Conservation (phyloP, 2,888 invertebrate species). For the Criorhina ranunculi region DNA sequence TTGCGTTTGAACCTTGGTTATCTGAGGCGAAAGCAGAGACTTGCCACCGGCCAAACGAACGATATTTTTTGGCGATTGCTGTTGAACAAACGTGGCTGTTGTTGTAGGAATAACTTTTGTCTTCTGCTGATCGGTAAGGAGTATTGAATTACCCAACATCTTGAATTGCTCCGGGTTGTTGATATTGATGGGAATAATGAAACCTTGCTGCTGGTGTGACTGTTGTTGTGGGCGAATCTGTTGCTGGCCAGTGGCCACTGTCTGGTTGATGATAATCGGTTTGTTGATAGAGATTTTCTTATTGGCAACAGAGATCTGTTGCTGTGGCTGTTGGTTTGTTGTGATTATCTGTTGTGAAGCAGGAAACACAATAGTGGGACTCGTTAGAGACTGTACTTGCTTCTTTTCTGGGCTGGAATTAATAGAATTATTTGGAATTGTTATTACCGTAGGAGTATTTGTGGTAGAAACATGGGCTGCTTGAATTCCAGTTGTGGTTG, state of each 20-base stretch:
- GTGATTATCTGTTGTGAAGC: conserved; percentile 70
- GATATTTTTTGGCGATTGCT: conserved; percentile 78
- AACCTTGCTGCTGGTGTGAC: conserved; percentile 78
- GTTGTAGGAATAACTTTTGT: conserved; percentile 44
- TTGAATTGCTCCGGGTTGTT: conserved; percentile 77
- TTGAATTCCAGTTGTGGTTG: conserved; percentile 83
- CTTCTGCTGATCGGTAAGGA: conserved; percentile 70
- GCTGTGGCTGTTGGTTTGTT: conserved; percentile 53
- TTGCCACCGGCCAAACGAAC: conserved; percentile 78
- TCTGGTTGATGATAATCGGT: conserved; percentile 81
- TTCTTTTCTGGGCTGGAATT: conserved; percentile 63
- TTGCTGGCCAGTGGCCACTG: conserved; percentile 66
- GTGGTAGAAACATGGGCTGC: conserved; percentile 83
- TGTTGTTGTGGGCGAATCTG: conserved; percentile 75
- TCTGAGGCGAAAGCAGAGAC: conserved; percentile 65
- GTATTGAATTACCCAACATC: conserved; percentile 69
- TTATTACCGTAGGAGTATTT: conserved; percentile 73
- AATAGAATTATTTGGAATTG: conserved; percentile 53
- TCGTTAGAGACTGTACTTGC: conserved; percentile 60
- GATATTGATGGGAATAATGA: conserved; percentile 80
- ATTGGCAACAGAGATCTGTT: conserved; percentile 54
- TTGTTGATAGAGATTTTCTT: conserved; percentile 79
- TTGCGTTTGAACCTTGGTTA: conserved; percentile 59
- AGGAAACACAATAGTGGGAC: conserved; percentile 50
- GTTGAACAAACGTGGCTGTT: conserved; percentile 35